Conservation (phyloP, 2,113 vertebrate species). For the Xenopus borealis region DNA sequence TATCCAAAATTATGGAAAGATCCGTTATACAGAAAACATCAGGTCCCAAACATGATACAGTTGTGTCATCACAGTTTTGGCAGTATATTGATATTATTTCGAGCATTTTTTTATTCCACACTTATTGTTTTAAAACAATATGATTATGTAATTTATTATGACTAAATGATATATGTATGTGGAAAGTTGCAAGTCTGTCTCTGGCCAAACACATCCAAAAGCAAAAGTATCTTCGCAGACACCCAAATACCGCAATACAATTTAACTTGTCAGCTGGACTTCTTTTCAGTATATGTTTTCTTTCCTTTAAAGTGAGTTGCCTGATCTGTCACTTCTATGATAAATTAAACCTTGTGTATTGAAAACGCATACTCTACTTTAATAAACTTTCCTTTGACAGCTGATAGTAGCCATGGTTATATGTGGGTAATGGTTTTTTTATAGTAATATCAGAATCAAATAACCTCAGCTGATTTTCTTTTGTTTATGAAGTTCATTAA, state of each 20-base stretch:
- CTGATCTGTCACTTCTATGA: slow-evolving; percentile 71
- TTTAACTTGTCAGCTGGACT: background rate
- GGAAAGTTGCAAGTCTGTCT: too few relatives aligned
- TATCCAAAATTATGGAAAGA: too few relatives aligned
- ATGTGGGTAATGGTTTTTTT: slow-evolving; percentile 47
- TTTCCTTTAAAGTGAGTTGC: background rate
- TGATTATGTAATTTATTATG: too few relatives aligned
- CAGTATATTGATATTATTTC: too few relatives aligned
- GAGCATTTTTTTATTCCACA: too few relatives aligned
- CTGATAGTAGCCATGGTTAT: slow-evolving; percentile 81
- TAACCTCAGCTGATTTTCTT: slow-evolving; percentile 68
- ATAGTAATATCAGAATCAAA: slow-evolving; percentile 75
- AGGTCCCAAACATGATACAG: too few relatives aligned
- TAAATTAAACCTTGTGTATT: slow-evolving; percentile 77
- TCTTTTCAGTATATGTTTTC: background rate
- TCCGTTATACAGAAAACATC: too few relatives aligned
- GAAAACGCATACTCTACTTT: slow-evolving; percentile 71
- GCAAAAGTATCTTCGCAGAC: background rate
- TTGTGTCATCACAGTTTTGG: too few relatives aligned
- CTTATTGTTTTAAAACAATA: too few relatives aligned
- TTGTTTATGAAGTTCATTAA: slow-evolving; percentile 51
- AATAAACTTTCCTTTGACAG: slow-evolving; percentile 72
- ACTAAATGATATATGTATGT: too few relatives aligned
- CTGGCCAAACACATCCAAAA: too few relatives aligned
- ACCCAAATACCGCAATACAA: background rate